Evolutionary conservation across 2,797 vertebrate genomes (phyloP).

Genomic region (Manis javanica): DNA sequence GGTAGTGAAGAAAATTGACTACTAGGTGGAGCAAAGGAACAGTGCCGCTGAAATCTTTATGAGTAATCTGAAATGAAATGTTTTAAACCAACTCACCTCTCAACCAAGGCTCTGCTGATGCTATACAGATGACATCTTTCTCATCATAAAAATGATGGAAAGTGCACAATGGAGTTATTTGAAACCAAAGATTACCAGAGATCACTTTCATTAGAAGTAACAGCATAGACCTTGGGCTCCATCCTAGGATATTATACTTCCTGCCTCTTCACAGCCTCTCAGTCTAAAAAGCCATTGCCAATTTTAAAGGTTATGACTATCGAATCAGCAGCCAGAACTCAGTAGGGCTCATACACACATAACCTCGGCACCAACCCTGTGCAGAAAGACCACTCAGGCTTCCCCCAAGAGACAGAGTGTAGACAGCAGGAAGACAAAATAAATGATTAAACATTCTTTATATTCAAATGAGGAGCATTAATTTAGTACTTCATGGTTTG

Average conservation of each 20-base stretch:
- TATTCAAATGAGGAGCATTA: background rate
- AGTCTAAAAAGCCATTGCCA: background rate
- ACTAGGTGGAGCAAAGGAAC: slow-evolving; percentile 72
- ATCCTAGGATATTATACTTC: background rate
- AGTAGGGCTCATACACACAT: background rate
- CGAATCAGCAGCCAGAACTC: background rate
- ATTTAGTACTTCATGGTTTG: background rate
- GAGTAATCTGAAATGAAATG: slow-evolving; percentile 78
- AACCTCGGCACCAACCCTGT: background rate
- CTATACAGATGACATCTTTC: slow-evolving; percentile 71
- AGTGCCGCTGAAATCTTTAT: slow-evolving; percentile 59
- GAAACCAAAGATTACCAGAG: slow-evolving; percentile 72
- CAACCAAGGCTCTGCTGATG: slow-evolving; percentile 72
- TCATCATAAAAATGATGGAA: slow-evolving; percentile 83
- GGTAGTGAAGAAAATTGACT: slow-evolving; percentile 65
- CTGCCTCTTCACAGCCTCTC: background rate
- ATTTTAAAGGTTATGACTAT: slow-evolving; percentile 31
- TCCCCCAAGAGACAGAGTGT: background rate
- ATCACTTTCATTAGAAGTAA: slow-evolving; percentile 71
- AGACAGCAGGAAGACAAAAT: background rate
- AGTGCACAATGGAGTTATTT: slow-evolving; percentile 58
- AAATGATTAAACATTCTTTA: background rate
- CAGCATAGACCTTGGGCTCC: background rate
- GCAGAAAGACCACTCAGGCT: background rate
- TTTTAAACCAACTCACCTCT: slow-evolving; percentile 80